Conservation (phyloP, 2,797 vertebrate genomes). For the Loriculus beryllinus region DNA sequence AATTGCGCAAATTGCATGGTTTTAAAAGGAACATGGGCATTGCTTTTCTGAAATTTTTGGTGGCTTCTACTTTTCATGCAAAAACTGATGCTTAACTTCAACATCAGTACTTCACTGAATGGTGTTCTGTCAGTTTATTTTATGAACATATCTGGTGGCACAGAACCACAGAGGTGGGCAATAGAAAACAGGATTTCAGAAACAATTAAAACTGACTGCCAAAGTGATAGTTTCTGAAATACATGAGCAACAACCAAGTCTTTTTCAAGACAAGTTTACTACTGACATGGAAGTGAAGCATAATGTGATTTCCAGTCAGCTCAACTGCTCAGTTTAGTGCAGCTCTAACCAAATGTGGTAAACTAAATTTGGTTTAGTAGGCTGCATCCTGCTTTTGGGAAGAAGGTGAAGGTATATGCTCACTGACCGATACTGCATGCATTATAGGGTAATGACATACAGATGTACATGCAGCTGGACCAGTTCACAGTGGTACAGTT, state of each 20-base stretch:
- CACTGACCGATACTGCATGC: not conserved
- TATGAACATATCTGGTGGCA: not conserved
- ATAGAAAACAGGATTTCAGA: not conserved
- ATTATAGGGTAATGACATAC: not conserved
- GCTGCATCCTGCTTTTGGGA: not conserved
- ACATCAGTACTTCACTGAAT: not conserved
- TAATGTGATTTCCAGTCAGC: not conserved
- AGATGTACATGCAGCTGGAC: not conserved
- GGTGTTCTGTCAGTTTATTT: not conserved
- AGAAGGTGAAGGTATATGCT: not conserved
- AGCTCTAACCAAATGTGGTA: not conserved
- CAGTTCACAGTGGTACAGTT: not conserved
- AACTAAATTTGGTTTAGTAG: not conserved
- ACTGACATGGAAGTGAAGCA: not conserved
- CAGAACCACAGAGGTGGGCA: not conserved
- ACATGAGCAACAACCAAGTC: not conserved
- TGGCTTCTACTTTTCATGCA: not conserved
- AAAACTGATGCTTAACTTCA: not conserved
- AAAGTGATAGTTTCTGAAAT: not conserved
- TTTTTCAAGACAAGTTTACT: not conserved
- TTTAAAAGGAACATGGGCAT: not conserved
- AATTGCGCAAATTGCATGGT: not conserved
- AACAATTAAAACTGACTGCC: not conserved
- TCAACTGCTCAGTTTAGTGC: not conserved
- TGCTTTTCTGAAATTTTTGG: not conserved